A percentile compares a stretch with the other conserved stretches of the same genome.
phyloP scores from a whole-genome alignment of 2,888 invertebrate genomes.

The Aleiodes leptofemur region DNA sequence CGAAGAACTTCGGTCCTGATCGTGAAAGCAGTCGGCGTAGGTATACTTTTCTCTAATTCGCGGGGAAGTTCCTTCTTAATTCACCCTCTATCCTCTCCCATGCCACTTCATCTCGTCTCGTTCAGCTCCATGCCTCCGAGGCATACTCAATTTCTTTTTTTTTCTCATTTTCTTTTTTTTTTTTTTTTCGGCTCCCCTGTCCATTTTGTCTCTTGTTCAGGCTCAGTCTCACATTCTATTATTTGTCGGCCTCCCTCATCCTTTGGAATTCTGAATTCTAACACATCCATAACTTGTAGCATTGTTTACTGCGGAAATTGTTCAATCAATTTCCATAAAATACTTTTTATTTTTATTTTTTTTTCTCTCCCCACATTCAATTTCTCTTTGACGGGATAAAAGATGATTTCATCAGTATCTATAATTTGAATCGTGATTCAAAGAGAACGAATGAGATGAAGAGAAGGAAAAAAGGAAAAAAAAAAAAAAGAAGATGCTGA shows the following conservation, averaged over 20 bases:
- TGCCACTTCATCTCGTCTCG: conserved; percentile 37
- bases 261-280: conserved; percentile 26
- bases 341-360: background rate
- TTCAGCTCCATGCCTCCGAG: conserved; percentile 44
- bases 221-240: conserved; percentile 46
- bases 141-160: conserved; percentile 43
- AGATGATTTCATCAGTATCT: conserved; percentile 1
- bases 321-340: conserved; percentile 26
- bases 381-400: conserved; percentile 17
- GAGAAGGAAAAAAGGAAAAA: background rate
- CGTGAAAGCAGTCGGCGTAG: conserved; percentile 59
- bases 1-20: conserved; percentile 64
- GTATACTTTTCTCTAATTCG: conserved; percentile 70
- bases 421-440: background rate
- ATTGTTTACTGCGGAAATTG: conserved; percentile 36
- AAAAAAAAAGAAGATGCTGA: too few species aligned
- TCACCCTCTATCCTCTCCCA: conserved; percentile 40
- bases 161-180: conserved; percentile 40
- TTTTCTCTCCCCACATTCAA: conserved; percentile 10
- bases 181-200: conserved; percentile 29
- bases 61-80: conserved; percentile 62
- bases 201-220: conserved; percentile 5
- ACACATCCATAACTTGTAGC: conserved; percentile 10
- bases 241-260: conserved; percentile 35
- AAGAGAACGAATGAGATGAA: background rate